These are phyloP conservation scores for Aphidius ervi DNA, from an alignment of 1,140 invertebrate species.

Conservation along the genomic window DNA sequence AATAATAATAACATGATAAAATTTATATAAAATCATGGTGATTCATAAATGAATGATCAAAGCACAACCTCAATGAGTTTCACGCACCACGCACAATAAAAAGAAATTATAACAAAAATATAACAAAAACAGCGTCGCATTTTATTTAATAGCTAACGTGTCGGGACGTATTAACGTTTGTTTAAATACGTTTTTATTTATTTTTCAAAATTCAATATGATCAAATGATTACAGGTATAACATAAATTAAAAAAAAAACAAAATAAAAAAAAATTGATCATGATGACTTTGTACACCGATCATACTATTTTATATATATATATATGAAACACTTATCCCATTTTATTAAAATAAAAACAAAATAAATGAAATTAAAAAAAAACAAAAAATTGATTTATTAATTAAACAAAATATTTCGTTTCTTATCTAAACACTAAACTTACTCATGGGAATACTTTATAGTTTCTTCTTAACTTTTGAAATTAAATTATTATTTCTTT, in stretches of 20 bases:
- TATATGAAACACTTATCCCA: not conserved
- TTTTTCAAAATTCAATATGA: slow-evolving; percentile 28
- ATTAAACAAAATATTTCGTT: slow-evolving; percentile 9
- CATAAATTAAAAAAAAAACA: slow-evolving; percentile 9
- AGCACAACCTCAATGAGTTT: not conserved
- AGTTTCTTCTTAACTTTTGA: slow-evolving; percentile 12
- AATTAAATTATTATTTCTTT: slow-evolving; percentile 20
- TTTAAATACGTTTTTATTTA: slow-evolving; percentile 32
- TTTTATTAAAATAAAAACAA: no score
- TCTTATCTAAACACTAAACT: slow-evolving; percentile 16
- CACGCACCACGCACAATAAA: slow-evolving; percentile 16
- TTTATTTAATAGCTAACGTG: slow-evolving; percentile 46
- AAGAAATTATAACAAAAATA: slow-evolving; percentile 44
- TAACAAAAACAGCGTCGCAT: slow-evolving; percentile 34
- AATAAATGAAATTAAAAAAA: not conserved
- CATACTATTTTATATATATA: slow-evolving; percentile 14
- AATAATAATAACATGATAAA: not conserved
- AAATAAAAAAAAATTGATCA: slow-evolving; percentile 25
- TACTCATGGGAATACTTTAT: slow-evolving; percentile 18
- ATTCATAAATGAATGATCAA: slow-evolving; percentile 13
- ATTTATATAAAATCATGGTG: slow-evolving; percentile 2
- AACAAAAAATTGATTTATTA: slow-evolving; percentile 17
- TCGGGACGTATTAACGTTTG: slow-evolving; percentile 35
- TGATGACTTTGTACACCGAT: slow-evolving; percentile 36
- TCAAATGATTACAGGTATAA: slow-evolving; percentile 20